A percentile compares a stretch with the other conserved stretches of the same genome.
Evolutionary conservation across 2,797 vertebrate species (phyloP).

Genomic region (Helicolenus hilgendorfi): DNA sequence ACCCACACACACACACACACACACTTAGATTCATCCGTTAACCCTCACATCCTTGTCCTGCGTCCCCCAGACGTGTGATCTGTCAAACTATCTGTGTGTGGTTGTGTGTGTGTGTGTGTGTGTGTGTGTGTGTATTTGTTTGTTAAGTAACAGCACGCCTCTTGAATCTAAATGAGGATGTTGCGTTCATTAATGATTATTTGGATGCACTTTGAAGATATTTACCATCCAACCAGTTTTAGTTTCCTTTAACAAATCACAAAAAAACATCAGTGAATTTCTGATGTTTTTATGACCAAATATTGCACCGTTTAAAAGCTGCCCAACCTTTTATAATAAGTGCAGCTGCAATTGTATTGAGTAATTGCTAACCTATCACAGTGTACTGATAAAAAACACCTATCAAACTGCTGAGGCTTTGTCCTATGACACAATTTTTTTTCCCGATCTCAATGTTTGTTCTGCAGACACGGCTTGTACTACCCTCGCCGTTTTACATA

Average conservation of each 20-base stretch:
- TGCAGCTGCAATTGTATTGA: not conserved
- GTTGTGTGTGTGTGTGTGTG: too few relatives aligned
- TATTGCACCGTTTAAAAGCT: not conserved
- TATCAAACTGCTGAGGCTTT: conserved; percentile 8
- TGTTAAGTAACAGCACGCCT: not conserved
- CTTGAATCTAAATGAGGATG: conserved; percentile 16
- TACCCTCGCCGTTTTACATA: conserved; percentile 28
- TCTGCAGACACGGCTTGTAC: not conserved
- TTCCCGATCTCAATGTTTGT: not conserved
- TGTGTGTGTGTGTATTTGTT: not conserved
- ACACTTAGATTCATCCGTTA: not conserved
- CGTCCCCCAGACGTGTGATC: conserved; percentile 6
- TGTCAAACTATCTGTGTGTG: not conserved
- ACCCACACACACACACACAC: not conserved
- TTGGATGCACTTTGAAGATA: not conserved
- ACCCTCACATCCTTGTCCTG: conserved; percentile 6
- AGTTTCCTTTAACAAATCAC: not conserved
- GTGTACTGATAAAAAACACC: not conserved
- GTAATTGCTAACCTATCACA: not conserved
- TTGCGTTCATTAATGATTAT: not conserved
- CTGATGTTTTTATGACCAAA: not conserved
- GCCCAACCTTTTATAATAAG: not conserved
- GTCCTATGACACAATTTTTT: not conserved
- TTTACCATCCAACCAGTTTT: not conserved
- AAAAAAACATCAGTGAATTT: not conserved